Base-by-base conservation (phyloP, 2,797 vertebrate genomes). In the Hoplostethus mediterraneus region DNA sequence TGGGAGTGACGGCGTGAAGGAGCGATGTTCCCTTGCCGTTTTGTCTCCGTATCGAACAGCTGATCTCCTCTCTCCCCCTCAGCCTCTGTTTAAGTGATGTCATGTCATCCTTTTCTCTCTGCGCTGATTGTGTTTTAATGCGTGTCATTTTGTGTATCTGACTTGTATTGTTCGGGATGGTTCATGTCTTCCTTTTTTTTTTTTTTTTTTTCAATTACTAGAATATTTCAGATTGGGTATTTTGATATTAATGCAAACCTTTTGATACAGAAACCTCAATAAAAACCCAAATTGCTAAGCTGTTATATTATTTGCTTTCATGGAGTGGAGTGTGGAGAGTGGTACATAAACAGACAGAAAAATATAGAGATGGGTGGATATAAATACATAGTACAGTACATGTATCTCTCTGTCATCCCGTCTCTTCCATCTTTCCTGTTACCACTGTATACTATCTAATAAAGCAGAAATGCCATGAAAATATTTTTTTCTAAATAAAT, bases 31-130 rank as follows among this genome's bases (percentile, higher is more conserved):
- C 59, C 71, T 76, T 25, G 0, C 59, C 84, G 90, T 88, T 91
- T 92, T 90, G 87, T 91, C 74, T 89, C 81, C 8, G 4, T 87
- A 90, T 89, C 75, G 80, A 91, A 87, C 80, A 88, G 83, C 88
- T 90, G 89, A 89, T 88, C 74, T 66, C 38, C 72, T 86, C 80
- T 80, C 21, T 77, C 76, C 74, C 79, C 69, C 85, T 16, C 72
- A 36, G 80, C 60, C 49, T 73, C 82, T 83, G 88, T 90, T 90
- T 88, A 92, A 92, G 86, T 73, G 82, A 75, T 67, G 79, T 67
- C 73, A 77, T 79, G 83, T 83, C 73, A 63, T 81, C 71, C 52
- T 49, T 73, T 67, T 51, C 31, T 9, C 42, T 16, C 51, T 60
- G 49, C 56, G 25, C 60, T 65, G 65, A 74, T 77, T 77, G 68